A percentile compares a stretch with the other conserved stretches of the same genome.
These are phyloP conservation scores for Sebastes cheni DNA, from an alignment of 2,797 vertebrate species.

Conservation along the genomic window DNA sequence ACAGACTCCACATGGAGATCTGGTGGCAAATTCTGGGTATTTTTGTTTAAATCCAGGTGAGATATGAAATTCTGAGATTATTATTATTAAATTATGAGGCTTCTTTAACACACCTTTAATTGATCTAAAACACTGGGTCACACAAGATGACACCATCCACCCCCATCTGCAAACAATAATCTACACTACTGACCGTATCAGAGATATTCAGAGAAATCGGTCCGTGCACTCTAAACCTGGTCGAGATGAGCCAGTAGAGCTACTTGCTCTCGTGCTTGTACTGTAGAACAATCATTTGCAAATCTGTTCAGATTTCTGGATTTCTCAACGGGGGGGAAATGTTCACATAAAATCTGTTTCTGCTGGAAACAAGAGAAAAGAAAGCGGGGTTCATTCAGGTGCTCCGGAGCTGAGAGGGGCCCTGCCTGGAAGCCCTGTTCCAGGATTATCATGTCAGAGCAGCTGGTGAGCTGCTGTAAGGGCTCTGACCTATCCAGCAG, in stretches of 20 bases:
- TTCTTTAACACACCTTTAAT: neutral
- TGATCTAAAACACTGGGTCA: neutral
- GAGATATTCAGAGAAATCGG: neutral
- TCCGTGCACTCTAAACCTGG: neutral
- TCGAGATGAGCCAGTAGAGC: neutral
- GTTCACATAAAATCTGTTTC: neutral
- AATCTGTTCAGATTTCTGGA: neutral
- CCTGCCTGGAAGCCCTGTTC: no score
- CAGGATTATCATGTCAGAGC: neutral
- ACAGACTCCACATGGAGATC: no score
- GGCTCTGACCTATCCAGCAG: neutral
- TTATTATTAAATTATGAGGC: no score
- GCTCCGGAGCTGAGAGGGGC: neutral
- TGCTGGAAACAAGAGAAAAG: neutral
- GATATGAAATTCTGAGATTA: no score
- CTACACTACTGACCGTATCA: neutral
- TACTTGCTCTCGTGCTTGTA: neutral
- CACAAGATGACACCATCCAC: neutral
- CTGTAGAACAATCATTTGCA: neutral
- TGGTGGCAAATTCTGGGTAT: no score
- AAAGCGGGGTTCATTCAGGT: neutral
- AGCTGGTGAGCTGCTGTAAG: neutral
- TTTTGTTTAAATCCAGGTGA: no score
- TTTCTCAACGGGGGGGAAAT: neutral
- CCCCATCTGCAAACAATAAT: neutral